Base-by-base conservation (phyloP, 2,888 invertebrate species). In the Bimastos eiseni region DNA sequence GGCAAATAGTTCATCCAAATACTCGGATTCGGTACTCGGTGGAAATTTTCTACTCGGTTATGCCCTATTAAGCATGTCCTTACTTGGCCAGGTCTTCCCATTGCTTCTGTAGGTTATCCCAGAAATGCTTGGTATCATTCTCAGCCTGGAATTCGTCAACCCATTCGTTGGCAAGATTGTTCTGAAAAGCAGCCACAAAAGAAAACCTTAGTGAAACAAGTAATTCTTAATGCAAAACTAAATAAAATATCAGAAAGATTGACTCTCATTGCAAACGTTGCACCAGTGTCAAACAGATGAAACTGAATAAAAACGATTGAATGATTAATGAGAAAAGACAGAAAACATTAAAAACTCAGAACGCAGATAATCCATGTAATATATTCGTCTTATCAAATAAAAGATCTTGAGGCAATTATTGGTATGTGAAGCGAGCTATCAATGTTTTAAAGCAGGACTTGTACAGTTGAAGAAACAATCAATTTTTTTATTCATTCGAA, bases 71-170 rank as follows among this genome's bases (percentile, higher is more conserved):
- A n/a, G n/a, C n/a, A n/a, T n/a, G n/a, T 84, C 34, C 92, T 90
- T 96, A 94, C 94, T 94, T 96, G 91, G 97, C 97, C 86, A 97
- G 96, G 89, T 94, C 94, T 91, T 95, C 94, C 95, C 95, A 95
- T 91, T 95, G 95, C 92, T 94, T 93, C 91, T 95, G 95, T 90
- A 95, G 93, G 88, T 94, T 94, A 34, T 95, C 94, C 95, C 95
- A 95, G 93, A 95, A 95, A 91, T 95, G 94, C 30, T 93, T 93
- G 92, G 95, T 94, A 91, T 89, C 13, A 19, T 86, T 89, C n/a
- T 36, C 38, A 19, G 86, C 90, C 36, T 92, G 90, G 92, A 94
- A 95, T 91, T 95, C 95, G 91, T 94, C 94, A 70, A 94, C 94
- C 95, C 95, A 95, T 88, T 94, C 93, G 89, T 95, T 95, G 34